A percentile compares a stretch with the other conserved stretches of the same genome.
Evolutionary conservation across 1,140 invertebrate species (phyloP).

Genomic region (Leucophenga varia): DNA sequence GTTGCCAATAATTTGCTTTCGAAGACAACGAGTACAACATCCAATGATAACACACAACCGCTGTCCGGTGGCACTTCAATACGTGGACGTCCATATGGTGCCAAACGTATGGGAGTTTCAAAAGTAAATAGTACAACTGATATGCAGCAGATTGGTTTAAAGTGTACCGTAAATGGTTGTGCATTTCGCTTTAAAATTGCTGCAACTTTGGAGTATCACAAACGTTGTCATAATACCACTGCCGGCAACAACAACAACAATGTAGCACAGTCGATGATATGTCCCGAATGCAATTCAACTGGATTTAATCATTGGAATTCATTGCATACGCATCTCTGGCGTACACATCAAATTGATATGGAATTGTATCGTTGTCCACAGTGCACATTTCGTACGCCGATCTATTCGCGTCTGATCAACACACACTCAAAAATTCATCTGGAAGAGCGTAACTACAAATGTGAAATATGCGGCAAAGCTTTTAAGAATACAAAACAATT

Average conservation of each 20-base stretch:
- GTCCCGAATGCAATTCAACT: constrained; percentile 66
- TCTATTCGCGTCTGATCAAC: constrained; percentile 65
- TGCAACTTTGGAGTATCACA: constrained; percentile 60
- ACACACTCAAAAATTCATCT: constrained; percentile 71
- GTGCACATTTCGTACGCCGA: constrained; percentile 67
- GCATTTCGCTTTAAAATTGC: constrained; percentile 49
- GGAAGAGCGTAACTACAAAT: constrained; percentile 64
- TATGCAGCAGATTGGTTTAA: constrained; percentile 20
- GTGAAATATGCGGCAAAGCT: constrained; percentile 69
- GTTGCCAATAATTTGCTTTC: constrained; percentile 43
- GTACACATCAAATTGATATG: constrained; percentile 71
- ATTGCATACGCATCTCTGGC: constrained; percentile 77
- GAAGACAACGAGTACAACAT: constrained; percentile 1
- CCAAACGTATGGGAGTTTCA: constrained; percentile 33
- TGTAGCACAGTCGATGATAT: constrained; percentile 59
- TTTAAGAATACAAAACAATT: constrained; percentile 78
- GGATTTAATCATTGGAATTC: constrained; percentile 62
- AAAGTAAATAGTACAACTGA: constrained; percentile 16
- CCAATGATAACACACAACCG: constrained; percentile 7
- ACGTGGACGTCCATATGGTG: constrained; percentile 46
- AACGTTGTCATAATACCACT: constrained; percentile 63
- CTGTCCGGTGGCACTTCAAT: constrained; percentile 35
- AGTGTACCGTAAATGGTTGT: constrained; percentile 46
- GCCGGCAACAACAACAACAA: too few relatives aligned
- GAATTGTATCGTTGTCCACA: constrained; percentile 71